Base-by-base conservation (phyloP, 1,140 invertebrate species). In the Brachionus plicatilis region DNA sequence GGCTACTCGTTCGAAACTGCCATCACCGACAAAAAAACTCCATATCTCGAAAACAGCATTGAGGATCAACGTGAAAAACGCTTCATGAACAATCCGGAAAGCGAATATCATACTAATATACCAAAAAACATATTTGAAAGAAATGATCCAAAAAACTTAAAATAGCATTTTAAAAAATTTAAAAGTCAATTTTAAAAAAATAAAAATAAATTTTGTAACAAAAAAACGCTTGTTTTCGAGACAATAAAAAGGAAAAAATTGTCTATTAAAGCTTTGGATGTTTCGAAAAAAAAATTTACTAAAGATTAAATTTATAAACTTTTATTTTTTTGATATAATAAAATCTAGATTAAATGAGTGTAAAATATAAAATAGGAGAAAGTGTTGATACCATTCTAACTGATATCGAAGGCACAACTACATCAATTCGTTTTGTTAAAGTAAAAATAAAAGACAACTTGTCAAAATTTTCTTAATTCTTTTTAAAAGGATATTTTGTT, bases 401-500 rank as follows among this genome's bases (percentile, higher is more conserved):
- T 29, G 72, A 76, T 76, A 76, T 76, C 24, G 72, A 82, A 82
- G 79, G 79, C 27, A 82, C 79, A 11, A 82, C 79, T 9, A 82
- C 79, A 24, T 82, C 79, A 5, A 82, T 82, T 37, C 66, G 79
- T 24, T 82, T 82, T 82, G 79, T 82, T 68, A 82, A 82, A 17
- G 79, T 82, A 24, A 20, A n/a, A 50, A 60, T 65, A 24, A 20
- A 37, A 17, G 11, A 27, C 2, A 56, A 17, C 0, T 78, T 78
- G 9, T 7, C 14, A 6, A 45, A 45, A 33, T 56, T 56, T 33
- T n/a, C 9, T 56, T 24, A 56, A 27, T 1, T 53, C 6, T 8
- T 45, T 20, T 45, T 17, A 27, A 47, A 80, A 82, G 79, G 79
- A 82, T 45, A 53, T 82, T 33, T 60, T 82, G 37, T 82, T 82